Evolutionary conservation across 2,797 vertebrate genomes (phyloP), one percentile per base, ranked within the genome.

Genomic region (Tamandua tetradactyla): DNA sequence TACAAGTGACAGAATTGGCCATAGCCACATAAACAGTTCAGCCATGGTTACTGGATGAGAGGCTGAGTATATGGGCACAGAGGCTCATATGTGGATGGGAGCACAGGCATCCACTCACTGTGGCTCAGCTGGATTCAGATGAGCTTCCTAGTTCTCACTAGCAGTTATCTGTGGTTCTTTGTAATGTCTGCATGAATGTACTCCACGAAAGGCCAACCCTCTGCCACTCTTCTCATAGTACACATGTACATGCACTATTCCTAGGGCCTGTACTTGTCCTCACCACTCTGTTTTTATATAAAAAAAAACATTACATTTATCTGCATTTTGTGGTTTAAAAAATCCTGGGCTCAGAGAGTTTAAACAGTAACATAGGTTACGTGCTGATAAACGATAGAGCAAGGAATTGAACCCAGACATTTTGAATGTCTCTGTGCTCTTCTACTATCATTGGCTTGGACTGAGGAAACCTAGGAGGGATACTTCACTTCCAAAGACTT

Each of bases 401-500:
- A 85, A 37, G 47, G 35, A 78, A 49, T 18, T 74, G 81, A 82
- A 23, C 37, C 23, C 23, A 52, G 62, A 78, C 14, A 20, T 49
- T 75, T 55, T 55, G 35, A 57, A 66, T 69, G 7, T 87, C 89
- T 92, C 72, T 91, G 37, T 1, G 32, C 79, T 76, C 23, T 96
- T 81, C 69, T 20, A 35, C 5, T 37, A 1, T 55, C 69, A 25
- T 42, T 69, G 44, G n/a, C 2, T 42, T 72, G 49, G 47, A 57
- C 2, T 23, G 30, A 61, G 20, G 62, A 85, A 81, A 86, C 2
- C 30, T 72, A 49, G 7, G 74, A 86, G 12, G 86, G 59, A 30
- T 74, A 40, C 76, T 92, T 89, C 78, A 76, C 74, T 84, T 92
- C 30, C 12, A 17, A 40, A 94, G 64, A 90, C 35, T 30, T 20